Percentiles rank a stretch among this genome's conserved stretches.
Conservation (phyloP, 2,888 invertebrate species). For the Stratiomys singularior region DNA sequence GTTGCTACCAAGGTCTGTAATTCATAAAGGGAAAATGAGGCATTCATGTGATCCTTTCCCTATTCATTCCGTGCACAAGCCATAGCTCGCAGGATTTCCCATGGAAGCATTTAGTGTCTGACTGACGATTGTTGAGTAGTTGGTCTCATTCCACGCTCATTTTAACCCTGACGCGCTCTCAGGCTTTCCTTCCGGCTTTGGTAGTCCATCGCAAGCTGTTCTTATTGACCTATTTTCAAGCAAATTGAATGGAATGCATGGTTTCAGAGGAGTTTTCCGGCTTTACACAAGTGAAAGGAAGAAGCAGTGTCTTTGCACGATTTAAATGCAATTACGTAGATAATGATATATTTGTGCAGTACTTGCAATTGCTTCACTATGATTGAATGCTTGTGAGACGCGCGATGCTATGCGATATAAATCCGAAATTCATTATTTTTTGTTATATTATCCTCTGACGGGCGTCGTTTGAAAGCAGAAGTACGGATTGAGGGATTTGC, state of each 20-base stretch:
- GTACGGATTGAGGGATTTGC: no score
- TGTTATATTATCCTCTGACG: no score
- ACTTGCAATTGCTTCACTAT: no score
- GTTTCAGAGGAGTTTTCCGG: conserved; percentile 1
- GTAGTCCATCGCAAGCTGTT: neutral
- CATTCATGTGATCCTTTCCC: conserved; percentile 7
- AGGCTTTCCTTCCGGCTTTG: neutral
- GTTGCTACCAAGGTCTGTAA: conserved; percentile 5
- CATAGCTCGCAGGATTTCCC: conserved; percentile 1
- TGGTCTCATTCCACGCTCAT: neutral
- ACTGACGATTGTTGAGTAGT: neutral
- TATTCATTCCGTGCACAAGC: neutral
- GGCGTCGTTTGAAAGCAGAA: no score
- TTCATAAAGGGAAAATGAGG: conserved; percentile 15
- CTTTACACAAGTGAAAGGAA: no score
- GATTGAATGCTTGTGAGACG: no score
- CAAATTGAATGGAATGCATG: neutral
- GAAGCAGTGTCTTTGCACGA: neutral
- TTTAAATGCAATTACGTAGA: conserved; percentile 19
- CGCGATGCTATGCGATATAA: no score
- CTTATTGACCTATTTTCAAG: conserved; percentile 28
- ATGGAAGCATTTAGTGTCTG: neutral
- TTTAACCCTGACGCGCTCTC: neutral
- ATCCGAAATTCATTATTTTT: no score
- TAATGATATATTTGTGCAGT: neutral